Percentiles rank a stretch among this genome's conserved stretches.
Evolutionary conservation across 2,113 vertebrate genomes (phyloP).

Genomic region (Hypanus sabinus): DNA sequence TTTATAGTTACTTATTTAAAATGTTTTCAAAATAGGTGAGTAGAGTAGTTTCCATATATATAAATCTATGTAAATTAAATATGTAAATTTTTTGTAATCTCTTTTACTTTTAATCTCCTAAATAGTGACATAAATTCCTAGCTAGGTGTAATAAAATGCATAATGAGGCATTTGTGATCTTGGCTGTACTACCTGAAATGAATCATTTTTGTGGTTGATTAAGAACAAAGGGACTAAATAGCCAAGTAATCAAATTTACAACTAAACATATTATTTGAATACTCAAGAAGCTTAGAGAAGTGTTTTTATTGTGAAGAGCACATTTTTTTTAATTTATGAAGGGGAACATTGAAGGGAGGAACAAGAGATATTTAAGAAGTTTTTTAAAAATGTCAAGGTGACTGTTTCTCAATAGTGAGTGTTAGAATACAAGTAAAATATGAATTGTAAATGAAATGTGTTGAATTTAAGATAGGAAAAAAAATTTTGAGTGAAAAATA

Average conservation of each 20-base stretch:
- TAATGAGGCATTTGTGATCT: background rate
- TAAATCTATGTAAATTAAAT: too few species aligned
- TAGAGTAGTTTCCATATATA: background rate
- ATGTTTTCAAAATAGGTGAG: background rate
- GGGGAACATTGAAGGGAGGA: too few species aligned
- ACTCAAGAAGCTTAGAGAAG: slow-evolving; percentile 38
- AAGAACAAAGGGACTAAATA: background rate
- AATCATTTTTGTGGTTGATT: background rate
- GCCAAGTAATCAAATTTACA: background rate
- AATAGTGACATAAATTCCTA: background rate
- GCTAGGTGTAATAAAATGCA: background rate
- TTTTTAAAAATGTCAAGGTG: background rate
- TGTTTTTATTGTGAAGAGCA: slow-evolving; percentile 30
- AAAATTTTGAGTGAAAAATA: background rate
- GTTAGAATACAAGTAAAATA: background rate
- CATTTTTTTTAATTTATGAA: slow-evolving; percentile 39
- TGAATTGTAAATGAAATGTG: background rate
- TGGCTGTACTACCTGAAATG: background rate
- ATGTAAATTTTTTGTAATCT: background rate
- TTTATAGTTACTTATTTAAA: background rate
- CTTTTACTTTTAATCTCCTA: background rate
- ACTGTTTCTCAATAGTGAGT: background rate
- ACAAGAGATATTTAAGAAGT: background rate
- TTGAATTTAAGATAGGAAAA: background rate
- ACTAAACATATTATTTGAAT: slow-evolving; percentile 32